A percentile compares a stretch with the other conserved stretches of the same genome.
phyloP scores from a whole-genome alignment of 2,888 invertebrate species.

The Eupithecia exiguata region DNA sequence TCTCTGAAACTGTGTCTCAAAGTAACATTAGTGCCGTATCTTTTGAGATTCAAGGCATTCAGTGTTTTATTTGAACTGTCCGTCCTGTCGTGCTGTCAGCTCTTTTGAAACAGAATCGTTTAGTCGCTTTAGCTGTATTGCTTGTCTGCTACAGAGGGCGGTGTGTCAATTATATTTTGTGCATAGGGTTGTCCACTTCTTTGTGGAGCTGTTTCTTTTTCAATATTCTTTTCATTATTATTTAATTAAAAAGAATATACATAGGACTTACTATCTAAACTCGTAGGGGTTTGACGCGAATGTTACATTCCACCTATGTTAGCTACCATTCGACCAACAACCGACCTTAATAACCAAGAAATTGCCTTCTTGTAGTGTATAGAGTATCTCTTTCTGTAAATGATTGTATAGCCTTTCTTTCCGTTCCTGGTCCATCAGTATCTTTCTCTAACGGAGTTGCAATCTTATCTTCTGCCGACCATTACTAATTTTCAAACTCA shows the following conservation, averaged over 20 bases:
- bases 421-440: not conserved
- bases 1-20: not conserved
- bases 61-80: not conserved
- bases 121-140: not conserved
- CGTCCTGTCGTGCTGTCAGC: not conserved
- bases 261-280: no score
- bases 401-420: no score
- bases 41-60: conserved; percentile 11
- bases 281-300: no score
- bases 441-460: not conserved
- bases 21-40: conserved; percentile 16
- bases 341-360: not conserved
- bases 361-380: not conserved
- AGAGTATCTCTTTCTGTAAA: not conserved
- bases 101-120: not conserved
- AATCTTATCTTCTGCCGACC: not conserved
- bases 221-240: not conserved
- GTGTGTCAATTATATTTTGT: not conserved
- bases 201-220: not conserved
- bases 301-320: no score
- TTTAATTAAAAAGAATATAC: no score
- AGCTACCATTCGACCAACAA: no score
- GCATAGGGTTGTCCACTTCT: not conserved
- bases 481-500: not conserved
- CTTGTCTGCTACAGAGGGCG: not conserved